These are phyloP conservation scores for Sapajus apella DNA, from an alignment of 2,113 vertebrate genomes.

Conservation along the genomic window DNA sequence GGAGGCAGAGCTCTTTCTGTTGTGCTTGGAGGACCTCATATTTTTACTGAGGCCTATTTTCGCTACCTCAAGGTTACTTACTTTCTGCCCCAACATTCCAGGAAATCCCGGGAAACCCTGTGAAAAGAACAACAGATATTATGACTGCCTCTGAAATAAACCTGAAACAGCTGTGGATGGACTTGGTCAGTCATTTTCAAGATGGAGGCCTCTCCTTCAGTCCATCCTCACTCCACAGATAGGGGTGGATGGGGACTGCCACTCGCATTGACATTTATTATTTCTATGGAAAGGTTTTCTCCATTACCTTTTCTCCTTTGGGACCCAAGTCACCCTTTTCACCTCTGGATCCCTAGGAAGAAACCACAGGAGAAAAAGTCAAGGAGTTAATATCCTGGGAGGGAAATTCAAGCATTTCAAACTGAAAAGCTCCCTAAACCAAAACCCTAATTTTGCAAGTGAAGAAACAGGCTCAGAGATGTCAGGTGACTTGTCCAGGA, in stretches of 20 bases:
- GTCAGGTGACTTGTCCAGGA: neutral
- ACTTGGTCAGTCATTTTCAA: neutral
- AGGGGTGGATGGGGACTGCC: no score
- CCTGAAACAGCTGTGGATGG: neutral
- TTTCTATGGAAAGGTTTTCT: neutral
- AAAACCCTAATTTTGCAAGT: neutral
- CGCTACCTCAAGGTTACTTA: constrained; percentile 76
- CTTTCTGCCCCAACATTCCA: constrained; percentile 98
- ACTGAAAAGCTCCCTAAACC: neutral
- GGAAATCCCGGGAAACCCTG: constrained; percentile 95
- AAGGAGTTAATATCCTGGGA: neutral
- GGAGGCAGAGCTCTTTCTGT: neutral
- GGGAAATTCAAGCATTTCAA: neutral
- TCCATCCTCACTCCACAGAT: neutral
- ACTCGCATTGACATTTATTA: neutral
- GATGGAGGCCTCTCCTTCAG: neutral
- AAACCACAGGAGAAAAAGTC: constrained; percentile 49
- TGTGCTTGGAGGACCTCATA: neutral
- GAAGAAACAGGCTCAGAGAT: neutral
- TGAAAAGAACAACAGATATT: constrained; percentile 68
- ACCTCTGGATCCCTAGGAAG: constrained; percentile 91
- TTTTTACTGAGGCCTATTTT: neutral
- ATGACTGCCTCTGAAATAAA: neutral
- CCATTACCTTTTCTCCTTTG: constrained; percentile 95
- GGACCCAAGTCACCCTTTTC: constrained; percentile 91